phyloP scores from a whole-genome alignment of 2,797 vertebrate species.

The Enteromius anoplus region DNA sequence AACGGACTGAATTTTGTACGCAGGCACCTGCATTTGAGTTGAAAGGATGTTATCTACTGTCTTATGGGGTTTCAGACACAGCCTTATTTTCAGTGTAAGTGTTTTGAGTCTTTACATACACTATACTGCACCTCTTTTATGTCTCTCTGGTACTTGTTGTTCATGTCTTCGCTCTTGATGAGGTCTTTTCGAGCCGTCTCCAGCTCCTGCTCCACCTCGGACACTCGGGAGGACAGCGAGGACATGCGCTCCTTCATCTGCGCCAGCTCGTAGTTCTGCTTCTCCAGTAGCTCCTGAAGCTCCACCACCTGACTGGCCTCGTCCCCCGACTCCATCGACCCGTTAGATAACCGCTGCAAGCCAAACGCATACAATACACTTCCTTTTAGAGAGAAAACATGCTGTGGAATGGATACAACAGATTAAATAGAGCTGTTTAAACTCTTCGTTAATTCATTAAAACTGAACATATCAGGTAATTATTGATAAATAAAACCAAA shows the following conservation, averaged over 20 bases:
- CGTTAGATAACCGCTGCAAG: constrained; percentile 90
- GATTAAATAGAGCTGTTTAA: neutral
- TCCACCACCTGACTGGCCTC: constrained; percentile 95
- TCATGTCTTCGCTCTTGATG: constrained; percentile 98
- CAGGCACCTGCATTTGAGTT: too few relatives aligned
- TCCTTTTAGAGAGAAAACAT: neutral
- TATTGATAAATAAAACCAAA: neutral
- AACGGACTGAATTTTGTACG: neutral
- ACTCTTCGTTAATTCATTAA: neutral
- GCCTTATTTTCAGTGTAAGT: neutral
- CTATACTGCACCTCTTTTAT: constrained; percentile 89
- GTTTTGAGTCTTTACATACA: neutral
- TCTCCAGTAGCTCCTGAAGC: constrained; percentile 96
- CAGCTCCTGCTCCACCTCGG: constrained; percentile 97
- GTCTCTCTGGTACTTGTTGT: constrained; percentile 96
- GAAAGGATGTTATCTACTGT: neutral
- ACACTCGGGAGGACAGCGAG: constrained; percentile 90
- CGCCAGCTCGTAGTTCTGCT: constrained; percentile 97
- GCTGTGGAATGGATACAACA: neutral
- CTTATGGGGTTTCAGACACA: neutral
- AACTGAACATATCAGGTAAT: neutral
- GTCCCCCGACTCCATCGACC: constrained; percentile 92
- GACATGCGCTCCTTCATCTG: constrained; percentile 99
- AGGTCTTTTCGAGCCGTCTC: constrained; percentile 97
- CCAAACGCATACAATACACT: constrained; percentile 17